Evolutionary conservation across 2,113 vertebrate genomes (phyloP).

Genomic region (Anhinga rufa): DNA sequence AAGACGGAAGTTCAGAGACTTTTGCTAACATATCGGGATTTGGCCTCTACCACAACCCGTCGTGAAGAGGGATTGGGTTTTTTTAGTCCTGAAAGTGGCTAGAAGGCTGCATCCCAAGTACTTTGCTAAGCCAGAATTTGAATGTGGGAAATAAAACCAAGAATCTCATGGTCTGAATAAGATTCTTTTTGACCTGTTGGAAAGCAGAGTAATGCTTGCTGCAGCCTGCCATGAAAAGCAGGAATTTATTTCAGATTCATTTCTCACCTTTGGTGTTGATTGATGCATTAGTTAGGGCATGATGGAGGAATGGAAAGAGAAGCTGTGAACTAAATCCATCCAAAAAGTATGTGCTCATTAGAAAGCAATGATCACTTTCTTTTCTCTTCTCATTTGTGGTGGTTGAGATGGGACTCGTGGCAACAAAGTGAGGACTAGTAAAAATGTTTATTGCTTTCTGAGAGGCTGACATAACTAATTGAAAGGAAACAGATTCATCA

Average conservation of each 20-base stretch:
- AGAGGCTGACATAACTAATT: not conserved
- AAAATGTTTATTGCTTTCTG: not conserved
- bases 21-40: not conserved
- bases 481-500: not conserved
- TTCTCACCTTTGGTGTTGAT: not conserved
- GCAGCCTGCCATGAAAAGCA: not conserved
- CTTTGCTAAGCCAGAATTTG: not conserved
- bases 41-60: not conserved
- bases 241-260: not conserved
- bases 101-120: not conserved
- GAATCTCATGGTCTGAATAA: not conserved
- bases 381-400: not conserved
- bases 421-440: not conserved
- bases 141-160: not conserved
- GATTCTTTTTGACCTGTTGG: not conserved
- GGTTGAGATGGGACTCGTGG: not conserved
- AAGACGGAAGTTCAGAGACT: not conserved
- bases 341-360: not conserved
- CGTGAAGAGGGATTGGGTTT: not conserved
- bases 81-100: not conserved
- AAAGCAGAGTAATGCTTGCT: not conserved
- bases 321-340: not conserved
- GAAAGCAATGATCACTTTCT: not conserved
- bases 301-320: not conserved
- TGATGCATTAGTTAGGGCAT: not conserved